A percentile compares a stretch with the other conserved stretches of the same genome.
phyloP scores from a whole-genome alignment of 2,797 vertebrate genomes.

The Chaetodon trifasciatus region DNA sequence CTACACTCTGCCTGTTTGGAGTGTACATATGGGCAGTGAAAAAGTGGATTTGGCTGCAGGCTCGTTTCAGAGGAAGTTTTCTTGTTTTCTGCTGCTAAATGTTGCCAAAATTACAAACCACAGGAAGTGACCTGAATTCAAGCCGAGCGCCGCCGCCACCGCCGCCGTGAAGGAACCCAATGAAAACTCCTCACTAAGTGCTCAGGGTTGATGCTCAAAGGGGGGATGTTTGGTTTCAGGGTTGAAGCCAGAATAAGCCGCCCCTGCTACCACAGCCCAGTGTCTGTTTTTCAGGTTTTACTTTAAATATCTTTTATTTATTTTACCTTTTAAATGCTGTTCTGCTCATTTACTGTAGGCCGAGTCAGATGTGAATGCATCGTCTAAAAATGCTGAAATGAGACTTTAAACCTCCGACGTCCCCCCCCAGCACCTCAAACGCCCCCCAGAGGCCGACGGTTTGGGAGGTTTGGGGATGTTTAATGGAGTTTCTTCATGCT shows the following conservation, averaged over 20 bases:
- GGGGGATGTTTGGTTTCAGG: neutral
- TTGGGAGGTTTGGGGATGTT: neutral
- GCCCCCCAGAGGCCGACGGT: neutral
- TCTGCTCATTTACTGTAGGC: neutral
- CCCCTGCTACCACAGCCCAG: too few relatives aligned
- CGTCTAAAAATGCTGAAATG: neutral
- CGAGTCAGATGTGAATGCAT: neutral
- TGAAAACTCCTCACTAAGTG: neutral
- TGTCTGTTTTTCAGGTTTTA: too few relatives aligned
- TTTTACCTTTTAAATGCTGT: neutral
- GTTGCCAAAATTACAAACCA: neutral
- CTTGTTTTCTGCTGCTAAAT: conserved; percentile 14
- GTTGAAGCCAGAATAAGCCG: neutral
- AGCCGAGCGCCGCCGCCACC: neutral
- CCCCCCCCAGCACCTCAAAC: neutral
- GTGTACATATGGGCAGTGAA: conserved; percentile 9
- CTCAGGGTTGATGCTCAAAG: neutral
- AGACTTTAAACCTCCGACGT: neutral
- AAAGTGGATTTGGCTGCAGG: conserved; percentile 33
- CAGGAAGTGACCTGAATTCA: conserved; percentile 4
- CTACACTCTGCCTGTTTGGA: conserved; percentile 21
- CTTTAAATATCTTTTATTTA: neutral
- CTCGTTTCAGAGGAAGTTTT: conserved; percentile 28
- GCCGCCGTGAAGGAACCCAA: neutral
- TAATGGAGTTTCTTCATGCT: neutral